Base-by-base conservation (phyloP, 2,113 vertebrate species). In the Tetraodon nigroviridis region DNA sequence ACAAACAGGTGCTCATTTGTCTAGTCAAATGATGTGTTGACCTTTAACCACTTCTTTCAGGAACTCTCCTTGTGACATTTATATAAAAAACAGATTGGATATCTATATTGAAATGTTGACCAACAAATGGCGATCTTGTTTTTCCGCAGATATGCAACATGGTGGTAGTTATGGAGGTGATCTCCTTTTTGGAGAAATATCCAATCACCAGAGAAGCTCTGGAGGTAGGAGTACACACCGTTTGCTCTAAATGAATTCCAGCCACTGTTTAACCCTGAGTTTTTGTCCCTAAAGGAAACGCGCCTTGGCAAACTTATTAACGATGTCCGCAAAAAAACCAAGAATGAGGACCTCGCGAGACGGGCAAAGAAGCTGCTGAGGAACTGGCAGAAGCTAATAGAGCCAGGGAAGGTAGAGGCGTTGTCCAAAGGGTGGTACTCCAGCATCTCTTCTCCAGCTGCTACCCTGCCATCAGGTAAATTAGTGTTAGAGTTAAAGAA, bases 161-260 rank as follows among this genome's bases (percentile, higher is more conserved):
- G 93, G 92, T 93, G 88, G 92, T 92, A 64, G 95, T 98, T 76
- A 66, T 96, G 90, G 95, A 99, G 88, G 95, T 98, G 52, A 96
- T 99, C 85, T 97, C 94, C 88, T 92, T 89, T 86, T 86, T 99
- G 92, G 96, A 99, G 92, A 99, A 92, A 79, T 94, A 93, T 81
- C 95, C 95, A 58, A 97, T 99, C 85, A 99, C 95, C 91, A 99
- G 97, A 94, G 95, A 98, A 88, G 93, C 92, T 70, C 92, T 98
- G 67, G 93, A 97, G 93, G 96, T 98, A 84, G 50, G 90, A 46
- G 7, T 51, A 24, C 27, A 20, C 40, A 8, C n/a, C 37, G 14
- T 69, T 50, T 0, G 6, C 10, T 6, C 44, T 48, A 1, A 46
- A 27, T 46, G 6, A 3, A n/a, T 1, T 48, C 8, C 20, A 19